Evolutionary conservation across 2,888 invertebrate species (phyloP).

Genomic region (Brenthis hecate): DNA sequence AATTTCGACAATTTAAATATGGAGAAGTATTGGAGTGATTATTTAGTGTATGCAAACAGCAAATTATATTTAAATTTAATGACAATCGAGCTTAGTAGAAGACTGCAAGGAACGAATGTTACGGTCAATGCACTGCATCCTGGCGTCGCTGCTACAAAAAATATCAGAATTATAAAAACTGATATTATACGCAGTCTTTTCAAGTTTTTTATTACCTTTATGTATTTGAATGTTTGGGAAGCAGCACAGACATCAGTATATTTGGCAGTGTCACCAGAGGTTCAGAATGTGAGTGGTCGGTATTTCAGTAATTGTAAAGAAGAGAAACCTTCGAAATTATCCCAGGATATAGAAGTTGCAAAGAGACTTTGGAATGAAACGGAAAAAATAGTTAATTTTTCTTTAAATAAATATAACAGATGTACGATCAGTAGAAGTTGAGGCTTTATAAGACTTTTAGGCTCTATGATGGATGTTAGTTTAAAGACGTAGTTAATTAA

Average conservation of each 20-base stretch:
- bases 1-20: constrained; percentile 75
- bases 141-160: constrained; percentile 85
- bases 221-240: constrained; percentile 84
- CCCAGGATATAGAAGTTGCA: constrained; percentile 77
- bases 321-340: constrained; percentile 74
- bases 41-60: constrained; percentile 72
- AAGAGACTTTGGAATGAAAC: constrained; percentile 85
- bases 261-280: constrained; percentile 78
- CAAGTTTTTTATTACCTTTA: constrained; percentile 54
- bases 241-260: constrained; percentile 86
- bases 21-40: constrained; percentile 79
- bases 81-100: constrained; percentile 82
- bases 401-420: constrained; percentile 38
- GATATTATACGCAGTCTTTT: constrained; percentile 57
- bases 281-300: constrained; percentile 83
- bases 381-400: constrained; percentile 76
- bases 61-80: constrained; percentile 86
- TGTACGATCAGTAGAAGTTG: neutral
- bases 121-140: constrained; percentile 88
- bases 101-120: constrained; percentile 83
- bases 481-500: too few species aligned
- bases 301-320: constrained; percentile 84
- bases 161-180: constrained; percentile 83
- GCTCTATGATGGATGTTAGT: too few species aligned
- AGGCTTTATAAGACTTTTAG: too few species aligned